Evolutionary conservation across 2,888 invertebrate species (phyloP).

Genomic region (Drosophila incognita): DNA sequence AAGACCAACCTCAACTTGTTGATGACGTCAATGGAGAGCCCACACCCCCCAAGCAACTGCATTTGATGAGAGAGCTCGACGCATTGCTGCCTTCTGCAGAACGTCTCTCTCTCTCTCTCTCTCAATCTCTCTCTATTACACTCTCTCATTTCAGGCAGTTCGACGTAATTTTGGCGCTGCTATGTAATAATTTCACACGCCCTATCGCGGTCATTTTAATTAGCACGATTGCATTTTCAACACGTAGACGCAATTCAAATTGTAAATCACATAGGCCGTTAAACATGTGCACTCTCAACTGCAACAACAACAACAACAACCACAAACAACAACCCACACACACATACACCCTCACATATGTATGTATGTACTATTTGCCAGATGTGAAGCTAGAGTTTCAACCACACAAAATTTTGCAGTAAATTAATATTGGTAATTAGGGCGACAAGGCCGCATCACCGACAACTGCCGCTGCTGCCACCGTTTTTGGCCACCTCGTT

Average conservation of each 20-base stretch:
- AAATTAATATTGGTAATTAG: conserved; percentile 71
- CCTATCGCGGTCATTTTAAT: conserved; percentile 76
- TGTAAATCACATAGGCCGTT: conserved; percentile 71
- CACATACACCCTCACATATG: background rate
- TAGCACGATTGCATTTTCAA: conserved; percentile 77
- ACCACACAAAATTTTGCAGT: conserved; percentile 39
- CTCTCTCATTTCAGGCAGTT: background rate
- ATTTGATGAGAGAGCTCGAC: background rate
- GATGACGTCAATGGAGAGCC: conserved; percentile 25
- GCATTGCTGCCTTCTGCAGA: background rate
- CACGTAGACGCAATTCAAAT: conserved; percentile 69
- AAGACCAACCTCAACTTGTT: conserved; percentile 23
- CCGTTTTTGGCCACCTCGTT: conserved; percentile 2
- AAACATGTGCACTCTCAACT: conserved; percentile 43
- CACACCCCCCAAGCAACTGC: background rate
- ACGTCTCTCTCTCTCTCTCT: background rate
- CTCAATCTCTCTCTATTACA: background rate
- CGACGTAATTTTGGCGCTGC: conserved; percentile 23
- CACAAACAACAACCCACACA: background rate
- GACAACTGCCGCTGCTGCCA: conserved; percentile 1
- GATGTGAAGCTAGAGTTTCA: conserved; percentile 5
- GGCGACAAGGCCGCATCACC: conserved; percentile 28
- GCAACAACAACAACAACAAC: conserved; percentile 17
- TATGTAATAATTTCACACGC: conserved; percentile 73
- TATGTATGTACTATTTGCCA: conserved; percentile 3